phyloP scores from a whole-genome alignment of 2,888 invertebrate species.

The Oxyteleia sp. region DNA sequence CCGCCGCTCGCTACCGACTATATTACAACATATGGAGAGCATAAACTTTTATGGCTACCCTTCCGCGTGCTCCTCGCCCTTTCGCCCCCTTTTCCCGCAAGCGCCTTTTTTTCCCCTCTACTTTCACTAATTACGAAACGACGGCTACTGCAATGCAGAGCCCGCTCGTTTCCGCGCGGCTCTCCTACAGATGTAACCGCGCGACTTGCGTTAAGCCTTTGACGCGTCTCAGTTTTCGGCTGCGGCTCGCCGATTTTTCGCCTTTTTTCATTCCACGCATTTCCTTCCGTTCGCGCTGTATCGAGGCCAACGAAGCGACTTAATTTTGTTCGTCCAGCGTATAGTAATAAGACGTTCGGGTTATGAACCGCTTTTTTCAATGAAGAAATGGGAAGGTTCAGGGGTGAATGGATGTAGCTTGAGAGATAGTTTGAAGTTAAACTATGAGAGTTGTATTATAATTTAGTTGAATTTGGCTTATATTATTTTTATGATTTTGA shows the following conservation, averaged over 20 bases:
- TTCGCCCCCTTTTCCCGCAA: conserved; percentile 75
- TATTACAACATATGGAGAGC: conserved; percentile 88
- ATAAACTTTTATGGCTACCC: conserved; percentile 88
- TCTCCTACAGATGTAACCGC: conserved; percentile 62
- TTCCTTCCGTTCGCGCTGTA: not conserved
- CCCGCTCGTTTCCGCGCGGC: conserved; percentile 41
- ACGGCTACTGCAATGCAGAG: conserved; percentile 69
- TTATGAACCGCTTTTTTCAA: no score
- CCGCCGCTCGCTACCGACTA: conserved; percentile 85
- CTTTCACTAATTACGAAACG: conserved; percentile 83
- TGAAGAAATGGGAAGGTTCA: no score
- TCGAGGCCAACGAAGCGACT: no score
- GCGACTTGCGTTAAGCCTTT: conserved; percentile 26
- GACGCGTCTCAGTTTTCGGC: conserved; percentile 39
- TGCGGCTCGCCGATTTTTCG: not conserved
- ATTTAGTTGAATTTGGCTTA: no score
- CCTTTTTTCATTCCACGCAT: no score
- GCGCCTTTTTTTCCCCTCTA: conserved; percentile 76
- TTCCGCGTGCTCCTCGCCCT: conserved; percentile 82
- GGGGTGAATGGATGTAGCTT: no score
- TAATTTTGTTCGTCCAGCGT: not conserved
- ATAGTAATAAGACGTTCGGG: no score
- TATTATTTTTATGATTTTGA: no score
- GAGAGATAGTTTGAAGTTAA: no score
- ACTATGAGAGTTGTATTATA: no score